A percentile compares a stretch with the other conserved stretches of the same genome.
These are phyloP conservation scores for Noctua janthe DNA, from an alignment of 2,888 invertebrate genomes.

Conservation along the genomic window DNA sequence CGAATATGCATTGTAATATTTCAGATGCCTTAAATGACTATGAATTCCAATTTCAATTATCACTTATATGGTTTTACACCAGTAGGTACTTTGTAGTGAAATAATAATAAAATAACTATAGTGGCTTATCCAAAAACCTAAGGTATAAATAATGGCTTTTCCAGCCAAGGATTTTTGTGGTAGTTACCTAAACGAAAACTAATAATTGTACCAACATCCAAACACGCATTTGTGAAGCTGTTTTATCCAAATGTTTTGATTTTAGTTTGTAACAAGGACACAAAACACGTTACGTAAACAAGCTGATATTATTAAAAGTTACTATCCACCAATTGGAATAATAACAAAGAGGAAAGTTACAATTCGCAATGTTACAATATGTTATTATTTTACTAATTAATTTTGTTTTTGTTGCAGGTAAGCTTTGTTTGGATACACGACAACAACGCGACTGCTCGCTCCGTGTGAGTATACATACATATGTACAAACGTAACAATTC, in stretches of 20 bases:
- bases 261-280: constrained; percentile 30
- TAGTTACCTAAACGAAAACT: background rate
- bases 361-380: constrained; percentile 20
- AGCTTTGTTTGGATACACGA: constrained; percentile 43
- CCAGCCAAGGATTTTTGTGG: background rate
- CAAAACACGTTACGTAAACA: constrained; percentile 27
- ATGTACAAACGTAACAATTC: constrained; percentile 9
- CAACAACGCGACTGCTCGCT: background rate
- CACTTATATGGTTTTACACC: background rate
- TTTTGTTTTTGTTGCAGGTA: constrained; percentile 73
- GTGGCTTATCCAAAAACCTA: background rate
- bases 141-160: background rate
- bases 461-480: constrained; percentile 27
- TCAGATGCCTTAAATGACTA: constrained; percentile 6
- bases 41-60: constrained; percentile 6
- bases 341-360: constrained; percentile 29
- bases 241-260: constrained; percentile 43
- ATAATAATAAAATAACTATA: background rate
- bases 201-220: constrained; percentile 12
- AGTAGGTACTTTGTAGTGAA: background rate
- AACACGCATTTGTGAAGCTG: constrained; percentile 17
- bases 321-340: constrained; percentile 14
- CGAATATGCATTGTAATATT: constrained; percentile 27
- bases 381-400: constrained; percentile 52
- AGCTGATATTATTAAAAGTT: constrained; percentile 33